Base-by-base conservation (phyloP, 2,113 vertebrate species). In the Notothenia coriiceps region DNA sequence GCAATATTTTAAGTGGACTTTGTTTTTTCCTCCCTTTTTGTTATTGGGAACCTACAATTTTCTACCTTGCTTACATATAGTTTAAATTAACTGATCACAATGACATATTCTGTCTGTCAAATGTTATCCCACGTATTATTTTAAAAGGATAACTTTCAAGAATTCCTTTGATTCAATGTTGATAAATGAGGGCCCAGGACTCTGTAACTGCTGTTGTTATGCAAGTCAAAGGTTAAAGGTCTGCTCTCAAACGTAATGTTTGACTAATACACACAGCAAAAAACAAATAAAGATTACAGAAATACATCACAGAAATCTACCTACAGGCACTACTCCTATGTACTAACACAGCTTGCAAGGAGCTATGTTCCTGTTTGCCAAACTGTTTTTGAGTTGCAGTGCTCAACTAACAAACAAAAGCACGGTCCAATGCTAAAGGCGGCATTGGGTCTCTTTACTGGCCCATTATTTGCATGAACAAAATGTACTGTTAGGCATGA, bases 131-230 rank as follows among this genome's bases (percentile, higher is more conserved):
- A 52, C 49, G 0, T 35, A 35, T 70, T 1, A 9, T 7, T 44
- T n/a, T 22, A 14, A 76, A 43, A 46, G 12, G 43, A 54, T 20
- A 57, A 10, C 35, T 55, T 50, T 12, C 17, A 13, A 0, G 8
- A n/a, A 29, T 63, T 51, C 18, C 17, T 20, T 22, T 43, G 40
- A 14, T 57, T 54, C 14, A 60, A 25, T 62, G 49, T 79, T 85
- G 77, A 85, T 76, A 74, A 85, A 51, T 67, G 64, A 85, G 65
- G 82, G 77, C 70, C 70, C 35, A 12, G n/a, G 43, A 78, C 35
- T 74, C 46, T 8, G 15, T 69, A 43, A 61, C 33, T 68, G 70
- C 56, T 59, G 7, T 61, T 5, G 2, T 67, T 71, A 35, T 55
- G 2, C 47, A 43, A 35, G 40, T 74, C 18, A 49, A 67, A 72